phyloP scores from a whole-genome alignment of 1,140 invertebrate species.

The Drosophila melanica region DNA sequence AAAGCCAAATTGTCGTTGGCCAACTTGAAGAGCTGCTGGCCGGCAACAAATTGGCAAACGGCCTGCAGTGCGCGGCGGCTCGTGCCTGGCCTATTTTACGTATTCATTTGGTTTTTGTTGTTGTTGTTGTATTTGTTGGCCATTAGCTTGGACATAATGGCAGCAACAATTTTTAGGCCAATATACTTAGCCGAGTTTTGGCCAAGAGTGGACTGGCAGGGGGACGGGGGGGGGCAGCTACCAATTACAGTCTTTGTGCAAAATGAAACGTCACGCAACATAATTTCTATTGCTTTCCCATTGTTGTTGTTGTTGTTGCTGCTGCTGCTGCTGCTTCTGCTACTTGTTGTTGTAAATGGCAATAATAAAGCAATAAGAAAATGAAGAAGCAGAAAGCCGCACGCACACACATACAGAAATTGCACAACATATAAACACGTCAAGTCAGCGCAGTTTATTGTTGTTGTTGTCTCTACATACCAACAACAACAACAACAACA shows the following conservation, averaged over 20 bases:
- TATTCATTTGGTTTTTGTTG: slow-evolving; percentile 12
- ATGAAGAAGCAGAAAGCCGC: slow-evolving; percentile 43
- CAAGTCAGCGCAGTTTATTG: slow-evolving; percentile 52
- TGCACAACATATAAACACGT: slow-evolving; percentile 73
- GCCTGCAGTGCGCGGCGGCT: slow-evolving; percentile 6
- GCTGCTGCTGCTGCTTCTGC: slow-evolving; percentile 13
- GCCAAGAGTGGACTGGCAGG: not conserved
- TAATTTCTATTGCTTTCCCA: slow-evolving; percentile 79
- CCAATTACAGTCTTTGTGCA: slow-evolving; percentile 79
- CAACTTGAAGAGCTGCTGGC: slow-evolving; percentile 15
- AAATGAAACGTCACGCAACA: slow-evolving; percentile 82
- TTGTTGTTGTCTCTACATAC: slow-evolving; percentile 14
- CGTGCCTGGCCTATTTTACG: slow-evolving; percentile 40
- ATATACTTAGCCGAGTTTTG: slow-evolving; percentile 64
- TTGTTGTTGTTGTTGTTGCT: slow-evolving; percentile 23
- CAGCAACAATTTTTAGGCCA: slow-evolving; percentile 60
- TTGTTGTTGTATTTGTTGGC: slow-evolving; percentile 37
- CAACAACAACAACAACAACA: slow-evolving; percentile 28
- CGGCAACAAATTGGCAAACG: slow-evolving; percentile 34
- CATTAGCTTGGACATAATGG: slow-evolving; percentile 40
- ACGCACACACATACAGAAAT: slow-evolving; percentile 46
- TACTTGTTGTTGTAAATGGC: slow-evolving; percentile 12
- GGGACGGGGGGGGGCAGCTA: not conserved
- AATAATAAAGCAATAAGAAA: slow-evolving; percentile 35
- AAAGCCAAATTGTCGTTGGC: slow-evolving; percentile 35